Conservation (phyloP, 2,113 vertebrate genomes). For the Collichthys lucidus region DNA sequence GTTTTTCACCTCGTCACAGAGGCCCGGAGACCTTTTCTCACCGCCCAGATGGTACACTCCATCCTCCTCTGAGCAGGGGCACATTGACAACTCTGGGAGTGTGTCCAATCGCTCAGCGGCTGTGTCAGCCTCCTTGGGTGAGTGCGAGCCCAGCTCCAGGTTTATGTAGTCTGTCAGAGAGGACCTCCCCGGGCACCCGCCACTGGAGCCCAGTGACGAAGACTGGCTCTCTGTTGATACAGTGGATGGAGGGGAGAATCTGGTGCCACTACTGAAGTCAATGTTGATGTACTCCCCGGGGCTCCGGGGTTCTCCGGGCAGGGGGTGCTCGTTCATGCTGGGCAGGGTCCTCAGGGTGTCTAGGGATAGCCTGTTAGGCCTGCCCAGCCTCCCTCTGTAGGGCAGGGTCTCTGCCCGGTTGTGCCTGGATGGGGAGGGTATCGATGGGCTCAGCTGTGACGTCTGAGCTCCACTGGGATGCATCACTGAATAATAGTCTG, state of each 20-base stretch:
- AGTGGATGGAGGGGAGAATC: constrained; percentile 77
- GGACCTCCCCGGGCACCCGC: constrained; percentile 83
- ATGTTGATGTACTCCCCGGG: constrained; percentile 96
- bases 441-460: constrained; percentile 70
- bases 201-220: constrained; percentile 85
- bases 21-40: constrained; percentile 66
- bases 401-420: constrained; percentile 80
- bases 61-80: constrained; percentile 74
- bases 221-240: constrained; percentile 82
- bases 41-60: constrained; percentile 68
- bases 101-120: constrained; percentile 77
- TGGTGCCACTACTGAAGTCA: constrained; percentile 85
- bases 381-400: constrained; percentile 81
- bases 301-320: constrained; percentile 89
- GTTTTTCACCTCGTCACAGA: constrained; percentile 64
- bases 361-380: constrained; percentile 90
- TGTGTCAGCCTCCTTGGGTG: constrained; percentile 72
- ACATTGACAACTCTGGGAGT: constrained; percentile 79
- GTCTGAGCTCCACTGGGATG: constrained; percentile 51
- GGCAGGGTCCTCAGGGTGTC: constrained; percentile 89
- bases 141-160: constrained; percentile 83
- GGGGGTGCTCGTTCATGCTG: constrained; percentile 91
- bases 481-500: constrained; percentile 76
- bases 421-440: constrained; percentile 84
- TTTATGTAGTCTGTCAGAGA: constrained; percentile 93